Percentiles rank a stretch among this genome's conserved stretches.
These are phyloP conservation scores for Acanthacorydalis orientalis DNA, from an alignment of 2,888 invertebrate species.

Conservation along the genomic window DNA sequence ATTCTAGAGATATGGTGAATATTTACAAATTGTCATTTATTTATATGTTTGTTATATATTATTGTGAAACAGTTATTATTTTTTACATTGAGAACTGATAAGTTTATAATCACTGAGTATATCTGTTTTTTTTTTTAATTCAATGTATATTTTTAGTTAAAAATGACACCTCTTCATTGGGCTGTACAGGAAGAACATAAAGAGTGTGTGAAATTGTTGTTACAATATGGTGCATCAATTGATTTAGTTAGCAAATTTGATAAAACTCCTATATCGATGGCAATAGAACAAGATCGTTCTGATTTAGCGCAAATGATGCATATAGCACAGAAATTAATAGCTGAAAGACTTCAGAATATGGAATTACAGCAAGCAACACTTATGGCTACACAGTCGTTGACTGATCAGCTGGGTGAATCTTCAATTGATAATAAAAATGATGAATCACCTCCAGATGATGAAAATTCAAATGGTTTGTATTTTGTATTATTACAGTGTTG, in stretches of 20 bases:
- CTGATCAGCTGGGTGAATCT: not conserved
- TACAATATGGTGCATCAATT: slow-evolving; percentile 59
- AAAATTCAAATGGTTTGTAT: not conserved
- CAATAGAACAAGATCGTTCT: slow-evolving; percentile 42
- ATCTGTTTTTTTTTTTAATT: not conserved
- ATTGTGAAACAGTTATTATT: too few relatives aligned
- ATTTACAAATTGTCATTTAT: not conserved
- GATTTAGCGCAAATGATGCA: slow-evolving; percentile 42
- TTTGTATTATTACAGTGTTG: not conserved
- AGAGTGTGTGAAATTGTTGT: slow-evolving; percentile 46
- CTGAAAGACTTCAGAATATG: slow-evolving; percentile 12
- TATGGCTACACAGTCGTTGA: slow-evolving; percentile 1
- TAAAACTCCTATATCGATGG: slow-evolving; percentile 49
- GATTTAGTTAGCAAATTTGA: slow-evolving; percentile 53
- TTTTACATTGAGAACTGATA: too few relatives aligned
- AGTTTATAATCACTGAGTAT: too few relatives aligned
- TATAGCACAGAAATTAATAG: slow-evolving; percentile 26
- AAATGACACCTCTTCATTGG: slow-evolving; percentile 91
- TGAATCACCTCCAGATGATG: not conserved
- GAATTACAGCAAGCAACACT: slow-evolving; percentile 6
- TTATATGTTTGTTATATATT: too few relatives aligned
- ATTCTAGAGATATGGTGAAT: slow-evolving; percentile 61
- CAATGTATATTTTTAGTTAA: slow-evolving; percentile 34
- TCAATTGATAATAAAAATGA: not conserved
- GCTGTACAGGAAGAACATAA: slow-evolving; percentile 69